phyloP scores from a whole-genome alignment of 2,888 invertebrate species.

The Xanthia togata region DNA sequence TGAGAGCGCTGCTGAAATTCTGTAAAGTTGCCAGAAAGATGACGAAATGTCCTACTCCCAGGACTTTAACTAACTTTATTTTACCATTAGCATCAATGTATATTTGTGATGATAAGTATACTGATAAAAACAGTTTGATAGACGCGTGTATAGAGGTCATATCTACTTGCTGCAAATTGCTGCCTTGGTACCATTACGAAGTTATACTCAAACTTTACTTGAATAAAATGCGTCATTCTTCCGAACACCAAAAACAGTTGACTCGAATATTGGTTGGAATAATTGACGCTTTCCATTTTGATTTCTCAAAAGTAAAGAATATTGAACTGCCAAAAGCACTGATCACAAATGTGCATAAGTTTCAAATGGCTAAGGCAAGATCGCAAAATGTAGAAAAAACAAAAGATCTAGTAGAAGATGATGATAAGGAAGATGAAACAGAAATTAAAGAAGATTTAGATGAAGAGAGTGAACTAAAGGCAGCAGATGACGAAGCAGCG shows the following conservation, averaged over 20 bases:
- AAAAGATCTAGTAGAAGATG: slow-evolving; percentile 58
- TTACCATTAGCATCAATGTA: slow-evolving; percentile 95
- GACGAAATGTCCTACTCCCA: slow-evolving; percentile 91
- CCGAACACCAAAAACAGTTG: slow-evolving; percentile 95
- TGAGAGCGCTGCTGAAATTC: slow-evolving; percentile 95
- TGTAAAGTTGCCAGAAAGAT: slow-evolving; percentile 92
- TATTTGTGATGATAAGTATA: slow-evolving; percentile 94
- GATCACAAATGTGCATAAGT: slow-evolving; percentile 73
- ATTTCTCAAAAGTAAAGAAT: slow-evolving; percentile 92
- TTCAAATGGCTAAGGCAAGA: slow-evolving; percentile 64
- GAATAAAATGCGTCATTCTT: slow-evolving; percentile 92
- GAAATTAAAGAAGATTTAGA: slow-evolving; percentile 71
- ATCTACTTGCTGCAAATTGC: slow-evolving; percentile 93
- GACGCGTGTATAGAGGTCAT: slow-evolving; percentile 96
- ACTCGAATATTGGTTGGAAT: slow-evolving; percentile 94
- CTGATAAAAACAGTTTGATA: slow-evolving; percentile 94
- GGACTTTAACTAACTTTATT: slow-evolving; percentile 95
- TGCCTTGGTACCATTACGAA: slow-evolving; percentile 98
- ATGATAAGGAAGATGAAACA: slow-evolving; percentile 58
- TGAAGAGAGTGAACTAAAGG: slow-evolving; percentile 80
- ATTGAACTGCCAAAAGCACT: slow-evolving; percentile 83
- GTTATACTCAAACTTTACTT: slow-evolving; percentile 95
- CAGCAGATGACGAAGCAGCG: slow-evolving; percentile 82
- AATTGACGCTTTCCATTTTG: slow-evolving; percentile 97
- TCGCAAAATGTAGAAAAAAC: slow-evolving; percentile 60